Evolutionary conservation across 2,888 invertebrate genomes (phyloP).

Genomic region (Listrodromus nycthemerus): DNA sequence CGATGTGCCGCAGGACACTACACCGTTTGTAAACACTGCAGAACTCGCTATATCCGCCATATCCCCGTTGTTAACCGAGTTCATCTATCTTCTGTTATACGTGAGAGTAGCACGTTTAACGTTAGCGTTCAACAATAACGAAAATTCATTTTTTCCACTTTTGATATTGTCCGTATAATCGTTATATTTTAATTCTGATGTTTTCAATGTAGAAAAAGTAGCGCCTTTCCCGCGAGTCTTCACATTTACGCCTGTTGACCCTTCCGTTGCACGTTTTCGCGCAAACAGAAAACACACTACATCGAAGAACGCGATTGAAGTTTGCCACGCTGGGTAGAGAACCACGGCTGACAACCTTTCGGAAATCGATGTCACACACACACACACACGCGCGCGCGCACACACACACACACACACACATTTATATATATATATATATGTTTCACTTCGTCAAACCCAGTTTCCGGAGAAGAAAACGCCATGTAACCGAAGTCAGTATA

Average conservation of each 20-base stretch:
- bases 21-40: slow-evolving; percentile 79
- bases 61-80: slow-evolving; percentile 45
- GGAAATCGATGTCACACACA: background rate
- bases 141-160: slow-evolving; percentile 27
- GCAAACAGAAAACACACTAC: slow-evolving; percentile 72
- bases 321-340: slow-evolving; percentile 13
- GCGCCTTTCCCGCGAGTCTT: slow-evolving; percentile 53
- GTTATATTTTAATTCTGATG: background rate
- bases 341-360: background rate
- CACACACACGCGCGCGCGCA: too few relatives aligned
- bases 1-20: slow-evolving; percentile 73
- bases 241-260: slow-evolving; percentile 53
- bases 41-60: slow-evolving; percentile 78
- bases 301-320: slow-evolving; percentile 64
- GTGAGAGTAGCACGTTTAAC: background rate
- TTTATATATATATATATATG: background rate
- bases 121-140: background rate
- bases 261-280: slow-evolving; percentile 73
- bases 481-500: background rate
- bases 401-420: too few relatives aligned
- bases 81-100: background rate
- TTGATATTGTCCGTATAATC: slow-evolving; percentile 23
- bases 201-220: slow-evolving; percentile 15
- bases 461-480: background rate
- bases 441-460: background rate